A percentile compares a stretch with the other conserved stretches of the same genome.
These are phyloP conservation scores for Aulostomus chinensis DNA, from an alignment of 2,797 vertebrate species.

Conservation along the genomic window DNA sequence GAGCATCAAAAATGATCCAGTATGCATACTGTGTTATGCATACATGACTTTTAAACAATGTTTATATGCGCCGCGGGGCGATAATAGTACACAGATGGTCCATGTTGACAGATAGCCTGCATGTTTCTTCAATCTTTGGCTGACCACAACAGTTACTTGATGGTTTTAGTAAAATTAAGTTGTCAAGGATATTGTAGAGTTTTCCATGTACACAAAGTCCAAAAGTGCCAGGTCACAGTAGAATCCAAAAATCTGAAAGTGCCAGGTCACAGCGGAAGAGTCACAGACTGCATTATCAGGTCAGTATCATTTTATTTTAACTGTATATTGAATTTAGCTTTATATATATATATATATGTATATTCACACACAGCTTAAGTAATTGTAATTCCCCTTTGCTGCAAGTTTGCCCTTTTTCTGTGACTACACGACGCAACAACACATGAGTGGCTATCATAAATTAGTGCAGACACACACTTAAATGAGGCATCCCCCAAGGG, in stretches of 20 bases:
- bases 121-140: slow-evolving; percentile 5
- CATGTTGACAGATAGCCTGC: slow-evolving; percentile 1
- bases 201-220: too few relatives aligned
- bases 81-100: slow-evolving; percentile 35
- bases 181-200: too few relatives aligned
- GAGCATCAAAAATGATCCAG: slow-evolving; percentile 19
- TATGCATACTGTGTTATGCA: slow-evolving; percentile 12
- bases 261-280: too few relatives aligned
- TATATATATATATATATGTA: neutral
- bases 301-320: too few relatives aligned
- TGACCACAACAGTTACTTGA: neutral
- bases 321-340: neutral
- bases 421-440: slow-evolving; percentile 5
- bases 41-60: slow-evolving; percentile 27
- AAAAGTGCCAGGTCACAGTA: too few relatives aligned
- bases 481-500: neutral
- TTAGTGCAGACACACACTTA: neutral
- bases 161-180: too few relatives aligned
- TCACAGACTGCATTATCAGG: too few relatives aligned
- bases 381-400: slow-evolving; percentile 3
- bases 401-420: too few relatives aligned
- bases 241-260: too few relatives aligned
- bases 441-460: slow-evolving; percentile 12
- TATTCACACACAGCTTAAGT: too few relatives aligned
- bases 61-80: slow-evolving; percentile 15